Evolutionary conservation across 2,888 invertebrate genomes (phyloP).

Genomic region (Pharmacophagus antenor): DNA sequence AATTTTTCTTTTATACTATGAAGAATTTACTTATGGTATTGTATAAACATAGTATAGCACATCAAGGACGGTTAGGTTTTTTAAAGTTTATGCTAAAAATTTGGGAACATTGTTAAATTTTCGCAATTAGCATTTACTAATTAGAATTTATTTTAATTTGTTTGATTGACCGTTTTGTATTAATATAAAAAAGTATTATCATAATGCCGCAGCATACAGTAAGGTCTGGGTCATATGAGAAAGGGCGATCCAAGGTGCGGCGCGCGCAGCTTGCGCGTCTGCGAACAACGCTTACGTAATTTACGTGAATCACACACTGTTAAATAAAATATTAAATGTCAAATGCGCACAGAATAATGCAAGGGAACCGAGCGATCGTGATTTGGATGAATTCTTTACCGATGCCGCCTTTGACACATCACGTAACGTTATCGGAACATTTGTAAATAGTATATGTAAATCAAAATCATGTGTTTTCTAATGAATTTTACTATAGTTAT

Average conservation of each 20-base stretch:
- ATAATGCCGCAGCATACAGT: slow-evolving; percentile 13
- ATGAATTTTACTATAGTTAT: not conserved
- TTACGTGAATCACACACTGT: slow-evolving; percentile 27
- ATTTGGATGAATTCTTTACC: slow-evolving; percentile 28
- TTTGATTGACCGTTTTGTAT: not conserved
- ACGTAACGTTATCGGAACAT: slow-evolving; percentile 8
- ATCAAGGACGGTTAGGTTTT: no score
- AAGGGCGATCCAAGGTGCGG: slow-evolving; percentile 22
- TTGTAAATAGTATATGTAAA: not conserved
- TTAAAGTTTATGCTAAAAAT: no score
- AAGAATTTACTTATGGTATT: no score
- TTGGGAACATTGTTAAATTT: no score
- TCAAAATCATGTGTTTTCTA: not conserved
- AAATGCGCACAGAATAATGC: slow-evolving; percentile 27
- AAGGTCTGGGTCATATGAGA: slow-evolving; percentile 27
- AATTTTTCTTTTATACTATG: no score
- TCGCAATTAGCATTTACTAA: no score
- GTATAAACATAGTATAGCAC: no score
- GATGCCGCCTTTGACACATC: slow-evolving; percentile 28
- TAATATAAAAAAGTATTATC: not conserved
- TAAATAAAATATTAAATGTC: slow-evolving; percentile 29
- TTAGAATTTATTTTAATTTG: no score
- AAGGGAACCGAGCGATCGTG: slow-evolving; percentile 19
- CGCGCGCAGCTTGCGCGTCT: slow-evolving; percentile 8
- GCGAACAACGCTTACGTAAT: slow-evolving; percentile 30